Percentiles rank a stretch among this genome's conserved stretches.
phyloP scores from a whole-genome alignment of 2,113 vertebrate genomes.

The Channa argus region DNA sequence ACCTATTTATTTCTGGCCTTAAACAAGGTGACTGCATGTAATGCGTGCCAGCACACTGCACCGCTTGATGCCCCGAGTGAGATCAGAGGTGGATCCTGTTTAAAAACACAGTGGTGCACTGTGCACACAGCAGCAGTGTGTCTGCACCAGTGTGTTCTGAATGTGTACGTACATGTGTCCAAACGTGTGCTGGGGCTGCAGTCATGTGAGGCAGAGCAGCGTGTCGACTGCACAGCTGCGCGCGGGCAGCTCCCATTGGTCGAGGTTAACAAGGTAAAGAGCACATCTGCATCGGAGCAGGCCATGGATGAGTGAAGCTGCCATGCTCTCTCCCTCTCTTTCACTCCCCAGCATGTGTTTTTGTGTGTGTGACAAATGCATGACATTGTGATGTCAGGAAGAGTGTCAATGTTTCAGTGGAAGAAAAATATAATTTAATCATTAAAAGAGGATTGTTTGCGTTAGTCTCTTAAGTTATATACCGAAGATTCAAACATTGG shows the following conservation, averaged over 20 bases:
- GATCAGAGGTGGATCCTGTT: constrained; percentile 41
- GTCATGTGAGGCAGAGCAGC: constrained; percentile 68
- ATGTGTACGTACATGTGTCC: constrained; percentile 53
- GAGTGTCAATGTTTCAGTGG: constrained; percentile 34
- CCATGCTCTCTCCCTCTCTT: constrained; percentile 19
- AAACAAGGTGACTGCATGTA: constrained; percentile 58
- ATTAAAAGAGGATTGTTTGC: neutral
- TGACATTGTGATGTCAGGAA: constrained; percentile 40
- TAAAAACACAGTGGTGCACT: constrained; percentile 51
- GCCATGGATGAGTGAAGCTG: constrained; percentile 65
- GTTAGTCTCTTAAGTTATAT: neutral
- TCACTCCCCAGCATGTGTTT: constrained; percentile 30
- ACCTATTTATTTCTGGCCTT: constrained; percentile 68
- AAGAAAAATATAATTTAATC: constrained; percentile 7
- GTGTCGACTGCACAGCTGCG: constrained; percentile 69
- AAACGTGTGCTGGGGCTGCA: constrained; percentile 60
- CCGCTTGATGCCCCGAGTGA: constrained; percentile 17
- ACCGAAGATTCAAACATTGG: neutral
- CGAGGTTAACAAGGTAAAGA: constrained; percentile 75
- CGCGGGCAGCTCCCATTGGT: constrained; percentile 70
- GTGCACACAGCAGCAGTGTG: neutral
- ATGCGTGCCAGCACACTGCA: constrained; percentile 18
- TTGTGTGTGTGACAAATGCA: constrained; percentile 13
- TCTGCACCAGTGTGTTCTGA: constrained; percentile 2
- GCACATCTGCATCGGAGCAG: constrained; percentile 74